Base-by-base conservation (phyloP, 1,140 invertebrate genomes). In the Callitettix versicolor region DNA sequence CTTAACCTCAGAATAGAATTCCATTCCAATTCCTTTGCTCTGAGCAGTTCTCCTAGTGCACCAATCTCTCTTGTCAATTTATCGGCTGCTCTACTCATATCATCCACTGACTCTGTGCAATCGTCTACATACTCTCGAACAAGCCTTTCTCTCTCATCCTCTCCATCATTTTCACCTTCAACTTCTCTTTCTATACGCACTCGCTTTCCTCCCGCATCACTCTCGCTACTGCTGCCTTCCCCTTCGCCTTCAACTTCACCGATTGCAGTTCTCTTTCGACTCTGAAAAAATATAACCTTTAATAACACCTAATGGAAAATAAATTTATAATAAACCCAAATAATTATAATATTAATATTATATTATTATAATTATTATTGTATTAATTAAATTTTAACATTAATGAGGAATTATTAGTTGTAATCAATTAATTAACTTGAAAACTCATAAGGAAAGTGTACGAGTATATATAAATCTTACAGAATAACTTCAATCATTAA, bases 1-100 rank as follows among this genome's bases (percentile, higher is more conserved):
- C 84, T 84, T 58, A 87, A 70, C 63, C 84, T 53, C 6, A 89
- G 64, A 24, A 91, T 81, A 43, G 84, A 80, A 63, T 89, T 88
- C 86, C 86, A 89, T 68, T 91, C 86, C 57, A 81, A 76, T 72
- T 89, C 87, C 67, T 88, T 89, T 62, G 81, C 78, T 60, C 79
- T 76, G 1, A 83, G 77, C 12, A 87, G 63, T 58, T 84, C 80
- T 43, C 79, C 73, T 43, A 89, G 67, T 1, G 79, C 79, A 64
- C 80, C 71, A 57, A 84, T 80, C 64, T 84, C 81, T 18, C 70
- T 65, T 6, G 78, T 66, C 9, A 81, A 64, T 58, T 76, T 76
- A 58, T 79, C 78, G 0, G 76, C 74, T 50, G 77, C 72, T 49
- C 69, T 68, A 51, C 79, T 73, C 46, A 81, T 73, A 62, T 81